These are phyloP conservation scores for Anguilla pacifica DNA, from an alignment of 2,797 vertebrate species.

Conservation along the genomic window DNA sequence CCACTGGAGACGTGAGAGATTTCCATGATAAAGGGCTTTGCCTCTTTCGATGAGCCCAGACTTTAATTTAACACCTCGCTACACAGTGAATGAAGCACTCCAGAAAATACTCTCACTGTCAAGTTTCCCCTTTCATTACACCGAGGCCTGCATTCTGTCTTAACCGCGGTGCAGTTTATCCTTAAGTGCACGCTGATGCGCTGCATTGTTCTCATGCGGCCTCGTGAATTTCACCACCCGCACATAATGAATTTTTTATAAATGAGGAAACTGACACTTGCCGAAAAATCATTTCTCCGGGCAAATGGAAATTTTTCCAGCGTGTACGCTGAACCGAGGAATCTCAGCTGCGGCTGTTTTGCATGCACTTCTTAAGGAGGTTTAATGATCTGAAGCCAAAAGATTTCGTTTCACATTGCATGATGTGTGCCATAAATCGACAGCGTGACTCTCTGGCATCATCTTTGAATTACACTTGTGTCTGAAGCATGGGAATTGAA, in stretches of 20 bases:
- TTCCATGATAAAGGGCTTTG: constrained; percentile 13
- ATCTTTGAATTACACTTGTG: constrained; percentile 1
- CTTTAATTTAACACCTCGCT: constrained; percentile 15
- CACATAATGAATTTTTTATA: neutral
- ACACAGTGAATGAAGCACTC: neutral
- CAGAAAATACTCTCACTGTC: neutral
- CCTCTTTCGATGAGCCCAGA: neutral
- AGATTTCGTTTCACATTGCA: neutral
- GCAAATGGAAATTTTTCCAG: neutral
- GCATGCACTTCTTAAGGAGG: neutral
- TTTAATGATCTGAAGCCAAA: neutral
- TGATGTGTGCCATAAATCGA: neutral
- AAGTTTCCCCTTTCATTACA: neutral
- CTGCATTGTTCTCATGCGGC: neutral
- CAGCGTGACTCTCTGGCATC: constrained; percentile 15
- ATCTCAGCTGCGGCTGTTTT: constrained; percentile 6
- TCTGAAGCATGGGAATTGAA: constrained; percentile 26
- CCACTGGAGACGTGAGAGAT: neutral
- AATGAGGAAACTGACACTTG: neutral
- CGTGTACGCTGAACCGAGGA: neutral
- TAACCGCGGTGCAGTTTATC: neutral
- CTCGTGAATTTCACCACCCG: neutral
- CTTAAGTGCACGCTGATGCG: neutral
- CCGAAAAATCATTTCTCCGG: neutral
- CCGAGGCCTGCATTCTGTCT: neutral